phyloP scores from a whole-genome alignment of 2,888 invertebrate species.

The Priocnemis perturbator region DNA sequence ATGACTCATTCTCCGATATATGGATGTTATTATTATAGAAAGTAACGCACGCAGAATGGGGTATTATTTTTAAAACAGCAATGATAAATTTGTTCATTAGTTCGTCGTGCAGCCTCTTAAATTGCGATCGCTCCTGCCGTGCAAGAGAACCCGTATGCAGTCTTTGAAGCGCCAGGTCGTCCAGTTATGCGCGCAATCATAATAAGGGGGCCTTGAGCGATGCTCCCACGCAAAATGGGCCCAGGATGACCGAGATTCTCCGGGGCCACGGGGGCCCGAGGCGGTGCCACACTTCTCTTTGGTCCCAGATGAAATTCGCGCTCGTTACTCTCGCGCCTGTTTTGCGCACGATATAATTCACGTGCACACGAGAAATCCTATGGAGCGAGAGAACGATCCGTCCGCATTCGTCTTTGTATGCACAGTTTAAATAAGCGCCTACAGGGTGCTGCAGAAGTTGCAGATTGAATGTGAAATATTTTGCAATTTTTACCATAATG shows the following conservation, averaged over 20 bases:
- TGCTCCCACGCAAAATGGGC: conserved; percentile 52
- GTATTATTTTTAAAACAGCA: too few species aligned
- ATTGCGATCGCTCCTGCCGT: not conserved
- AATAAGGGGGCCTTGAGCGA: conserved; percentile 35
- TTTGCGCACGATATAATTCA: conserved; percentile 15
- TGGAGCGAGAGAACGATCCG: not conserved
- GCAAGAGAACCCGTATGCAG: not conserved
- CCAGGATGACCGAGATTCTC: conserved; percentile 17
- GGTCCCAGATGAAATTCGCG: not conserved
- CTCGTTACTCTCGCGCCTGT: conserved; percentile 3
- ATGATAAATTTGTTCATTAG: too few species aligned
- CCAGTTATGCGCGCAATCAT: conserved; percentile 18
- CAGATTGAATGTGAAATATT: too few species aligned
- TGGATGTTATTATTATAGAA: too few species aligned
- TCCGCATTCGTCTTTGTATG: not conserved
- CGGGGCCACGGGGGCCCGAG: conserved; percentile 18
- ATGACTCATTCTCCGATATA: too few species aligned
- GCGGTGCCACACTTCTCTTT: conserved; percentile 15
- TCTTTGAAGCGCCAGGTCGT: conserved; percentile 1
- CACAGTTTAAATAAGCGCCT: not conserved
- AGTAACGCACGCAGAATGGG: too few species aligned
- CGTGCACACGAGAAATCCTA: conserved; percentile 1
- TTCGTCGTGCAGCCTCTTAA: too few species aligned
- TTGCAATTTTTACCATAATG: too few species aligned
- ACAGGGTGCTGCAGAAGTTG: not conserved